Percentiles rank a stretch among this genome's conserved stretches.
These are phyloP conservation scores for Cecidostiba fungosa DNA, from an alignment of 2,888 invertebrate species.

Conservation along the genomic window DNA sequence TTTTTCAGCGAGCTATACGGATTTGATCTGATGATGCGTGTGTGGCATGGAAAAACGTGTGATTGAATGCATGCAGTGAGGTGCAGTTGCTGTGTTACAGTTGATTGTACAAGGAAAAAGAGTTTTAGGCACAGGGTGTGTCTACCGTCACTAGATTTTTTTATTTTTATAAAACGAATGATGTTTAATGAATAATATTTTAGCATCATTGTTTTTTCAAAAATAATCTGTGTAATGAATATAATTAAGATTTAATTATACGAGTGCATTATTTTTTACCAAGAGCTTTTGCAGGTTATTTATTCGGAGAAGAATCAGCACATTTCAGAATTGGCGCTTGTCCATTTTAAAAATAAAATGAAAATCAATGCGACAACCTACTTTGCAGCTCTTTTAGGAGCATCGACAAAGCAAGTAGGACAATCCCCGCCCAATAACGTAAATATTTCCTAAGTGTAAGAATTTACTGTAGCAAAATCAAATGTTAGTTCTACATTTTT, in stretches of 20 bases:
- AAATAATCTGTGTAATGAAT: too few relatives aligned
- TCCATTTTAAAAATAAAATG: conserved; percentile 33
- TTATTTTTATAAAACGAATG: too few relatives aligned
- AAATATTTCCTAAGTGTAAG: neutral
- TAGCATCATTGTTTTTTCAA: too few relatives aligned
- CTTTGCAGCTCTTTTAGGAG: neutral
- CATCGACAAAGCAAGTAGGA: neutral
- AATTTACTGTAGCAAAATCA: too few relatives aligned
- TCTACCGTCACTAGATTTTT: too few relatives aligned
- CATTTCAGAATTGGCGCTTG: conserved; percentile 31
- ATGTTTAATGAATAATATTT: too few relatives aligned
- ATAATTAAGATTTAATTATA: too few relatives aligned
- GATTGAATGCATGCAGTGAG: neutral
- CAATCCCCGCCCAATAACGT: neutral
- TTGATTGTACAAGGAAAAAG: neutral
- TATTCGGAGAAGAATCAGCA: conserved; percentile 33
- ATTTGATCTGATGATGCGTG: neutral
- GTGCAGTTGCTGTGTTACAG: neutral
- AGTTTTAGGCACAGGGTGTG: too few relatives aligned
- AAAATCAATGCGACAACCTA: conserved; percentile 37
- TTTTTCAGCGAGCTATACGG: neutral
- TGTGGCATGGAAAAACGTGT: neutral
- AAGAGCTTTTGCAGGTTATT: neutral
- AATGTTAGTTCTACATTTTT: too few relatives aligned
- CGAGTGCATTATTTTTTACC: neutral